Evolutionary conservation across 2,113 vertebrate genomes (phyloP).

Genomic region (Heloderma charlesbogerti): DNA sequence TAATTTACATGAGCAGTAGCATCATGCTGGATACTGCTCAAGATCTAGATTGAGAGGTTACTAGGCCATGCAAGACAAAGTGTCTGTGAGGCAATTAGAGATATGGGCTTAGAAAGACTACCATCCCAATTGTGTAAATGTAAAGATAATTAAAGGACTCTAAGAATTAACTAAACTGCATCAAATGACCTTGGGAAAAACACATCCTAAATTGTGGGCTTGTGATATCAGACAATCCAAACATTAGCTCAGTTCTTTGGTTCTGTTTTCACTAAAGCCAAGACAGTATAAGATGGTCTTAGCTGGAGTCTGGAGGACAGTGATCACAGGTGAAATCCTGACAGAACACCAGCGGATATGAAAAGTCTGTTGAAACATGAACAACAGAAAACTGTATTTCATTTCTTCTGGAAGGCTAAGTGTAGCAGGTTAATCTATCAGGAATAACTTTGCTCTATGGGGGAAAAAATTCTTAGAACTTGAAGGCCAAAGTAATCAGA

Average conservation of each 20-base stretch:
- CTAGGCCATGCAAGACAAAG: background rate
- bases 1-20: too few relatives aligned
- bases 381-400: background rate
- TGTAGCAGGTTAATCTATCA: constrained; percentile 15
- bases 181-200: background rate
- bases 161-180: background rate
- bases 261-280: background rate
- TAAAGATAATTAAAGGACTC: background rate
- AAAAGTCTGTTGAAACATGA: constrained; percentile 28
- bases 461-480: background rate
- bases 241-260: background rate
- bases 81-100: background rate
- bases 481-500: constrained; percentile 6
- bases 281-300: background rate
- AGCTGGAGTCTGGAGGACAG: background rate
- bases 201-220: background rate
- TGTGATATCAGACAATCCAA: constrained; percentile 1
- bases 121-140: background rate
- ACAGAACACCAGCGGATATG: background rate
- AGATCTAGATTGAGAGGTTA: background rate
- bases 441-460: constrained; percentile 5
- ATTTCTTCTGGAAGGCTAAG: constrained; percentile 8
- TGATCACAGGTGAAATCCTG: background rate
- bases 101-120: background rate
- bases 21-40: background rate